Base-by-base conservation (phyloP, 2,888 invertebrate genomes). In the Heliothis peltigera region DNA sequence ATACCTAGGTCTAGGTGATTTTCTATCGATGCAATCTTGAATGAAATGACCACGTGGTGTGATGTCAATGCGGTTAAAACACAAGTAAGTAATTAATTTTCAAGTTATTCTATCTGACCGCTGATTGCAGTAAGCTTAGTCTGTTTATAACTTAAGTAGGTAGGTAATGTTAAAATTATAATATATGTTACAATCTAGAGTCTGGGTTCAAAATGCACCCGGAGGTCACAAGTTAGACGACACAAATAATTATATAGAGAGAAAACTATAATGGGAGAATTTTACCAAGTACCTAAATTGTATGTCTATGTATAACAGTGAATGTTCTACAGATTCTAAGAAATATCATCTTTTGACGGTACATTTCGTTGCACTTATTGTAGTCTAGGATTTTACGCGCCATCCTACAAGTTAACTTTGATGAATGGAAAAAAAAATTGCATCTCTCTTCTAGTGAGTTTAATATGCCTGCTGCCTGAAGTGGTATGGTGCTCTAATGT, bases 301-400 rank as follows among this genome's bases (percentile, higher is more conserved):
- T 22, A 49, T 60, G 8, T 18, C 39, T n/a, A 43, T n/a, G 43
- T n/a, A 1, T 12, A n/a, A n/a, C 17, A n/a, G 25, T 25, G 15
- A 39, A 64, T 54, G 22, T 39, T 64, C 21, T 48, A 28, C 32
- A 17, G 47, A 19, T 17, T 25, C n/a, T n/a, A 46, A 51, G 15
- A 21, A 47, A 19, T 52, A 25, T 25, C 18, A 22, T 47, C 51
- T 46, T 66, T 10, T 51, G 10, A 39, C 58, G 39, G 51, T 51
- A 47, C 58, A 66, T 22, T 66, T 66, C 66, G 47, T 25, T 10
- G 10, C 15, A 35, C 19, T 43, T n/a, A n/a, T n/a, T n/a, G n/a
- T n/a, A n/a, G n/a, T n/a, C n/a, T n/a, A n/a, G n/a, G n/a, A n/a
- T n/a, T n/a, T n/a, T n/a, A 25, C 6, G 5, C 4, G 25, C 25